Evolutionary conservation across 2,888 invertebrate genomes (phyloP).

Genomic region (Ophion slaviceki): DNA sequence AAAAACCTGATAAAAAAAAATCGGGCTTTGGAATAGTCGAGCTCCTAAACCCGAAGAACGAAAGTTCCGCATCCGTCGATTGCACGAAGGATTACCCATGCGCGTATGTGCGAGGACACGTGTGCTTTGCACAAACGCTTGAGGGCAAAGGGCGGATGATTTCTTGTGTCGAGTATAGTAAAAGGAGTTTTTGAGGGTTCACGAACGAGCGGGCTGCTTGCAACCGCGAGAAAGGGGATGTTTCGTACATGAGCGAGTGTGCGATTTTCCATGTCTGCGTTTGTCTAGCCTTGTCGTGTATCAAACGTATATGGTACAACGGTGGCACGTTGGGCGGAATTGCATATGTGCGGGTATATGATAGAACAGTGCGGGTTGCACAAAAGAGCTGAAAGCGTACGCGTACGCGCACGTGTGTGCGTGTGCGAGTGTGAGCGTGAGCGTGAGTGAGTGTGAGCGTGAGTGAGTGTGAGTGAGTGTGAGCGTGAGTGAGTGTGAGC

Average conservation of each 20-base stretch:
- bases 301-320: conserved; percentile 13
- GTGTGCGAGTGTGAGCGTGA: too few species aligned
- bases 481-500: too few species aligned
- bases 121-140: conserved; percentile 11
- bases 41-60: background rate
- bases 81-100: background rate
- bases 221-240: conserved; percentile 40
- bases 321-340: conserved; percentile 9
- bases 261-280: conserved; percentile 36
- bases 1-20: too few species aligned
- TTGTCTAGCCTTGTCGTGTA: conserved; percentile 22
- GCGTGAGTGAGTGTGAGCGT: too few species aligned
- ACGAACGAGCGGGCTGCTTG: conserved; percentile 28
- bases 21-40: background rate
- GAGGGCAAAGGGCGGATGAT: background rate
- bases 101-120: background rate
- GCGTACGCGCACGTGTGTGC: too few species aligned
- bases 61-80: background rate
- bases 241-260: conserved; percentile 39
- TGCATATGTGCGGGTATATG: background rate
- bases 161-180: conserved; percentile 6
- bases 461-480: too few species aligned
- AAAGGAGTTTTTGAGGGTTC: conserved; percentile 23
- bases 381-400: background rate
- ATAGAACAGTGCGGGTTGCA: background rate